Evolutionary conservation across 2,797 vertebrate genomes (phyloP).

Genomic region (Pteropus rufus): DNA sequence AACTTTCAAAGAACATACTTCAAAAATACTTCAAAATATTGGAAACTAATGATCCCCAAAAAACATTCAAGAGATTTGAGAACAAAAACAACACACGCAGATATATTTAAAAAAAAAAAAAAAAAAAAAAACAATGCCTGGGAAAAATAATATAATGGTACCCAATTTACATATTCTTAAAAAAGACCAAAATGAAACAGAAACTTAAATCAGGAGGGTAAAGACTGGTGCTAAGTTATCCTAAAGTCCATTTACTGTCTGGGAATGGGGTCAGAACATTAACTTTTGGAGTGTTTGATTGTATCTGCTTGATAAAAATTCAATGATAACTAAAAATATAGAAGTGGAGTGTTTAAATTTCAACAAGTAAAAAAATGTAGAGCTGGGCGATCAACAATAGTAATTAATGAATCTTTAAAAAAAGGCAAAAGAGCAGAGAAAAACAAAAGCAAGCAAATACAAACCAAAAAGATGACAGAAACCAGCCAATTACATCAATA

Average conservation of each 20-base stretch:
- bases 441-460: background rate
- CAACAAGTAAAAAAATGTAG: background rate
- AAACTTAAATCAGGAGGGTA: background rate
- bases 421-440: background rate
- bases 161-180: background rate
- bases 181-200: background rate
- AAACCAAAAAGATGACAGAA: background rate
- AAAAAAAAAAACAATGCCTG: background rate
- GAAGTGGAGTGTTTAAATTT: background rate
- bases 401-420: background rate
- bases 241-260: background rate
- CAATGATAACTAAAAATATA: background rate
- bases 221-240: background rate
- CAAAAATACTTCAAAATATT: constrained; percentile 17
- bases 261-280: background rate
- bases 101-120: background rate
- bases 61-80: background rate
- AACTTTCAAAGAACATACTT: background rate
- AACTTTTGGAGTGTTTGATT: background rate
- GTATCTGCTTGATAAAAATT: background rate
- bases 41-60: background rate
- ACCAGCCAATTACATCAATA: background rate
- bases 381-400: background rate
- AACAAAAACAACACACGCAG: background rate
- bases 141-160: background rate